Evolutionary conservation across 2,888 invertebrate species (phyloP).

Genomic region (Drosophila mulleri): DNA sequence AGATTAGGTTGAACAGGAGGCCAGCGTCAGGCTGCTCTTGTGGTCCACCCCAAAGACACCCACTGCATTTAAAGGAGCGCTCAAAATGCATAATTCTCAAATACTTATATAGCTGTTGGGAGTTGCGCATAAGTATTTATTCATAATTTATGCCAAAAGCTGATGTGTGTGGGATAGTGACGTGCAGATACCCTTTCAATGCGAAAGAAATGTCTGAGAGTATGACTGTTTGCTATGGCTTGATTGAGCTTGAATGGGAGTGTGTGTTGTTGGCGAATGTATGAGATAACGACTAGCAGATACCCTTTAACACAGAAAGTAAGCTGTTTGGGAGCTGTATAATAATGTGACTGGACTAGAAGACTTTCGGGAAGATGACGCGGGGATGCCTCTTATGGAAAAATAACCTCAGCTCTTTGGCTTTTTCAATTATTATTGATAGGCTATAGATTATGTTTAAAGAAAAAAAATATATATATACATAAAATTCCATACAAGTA

Average conservation of each 20-base stretch:
- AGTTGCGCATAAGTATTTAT: slow-evolving; percentile 52
- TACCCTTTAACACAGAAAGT: neutral
- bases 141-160: slow-evolving; percentile 33
- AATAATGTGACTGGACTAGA: neutral
- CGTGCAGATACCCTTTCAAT: neutral
- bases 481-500: neutral
- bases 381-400: too few species aligned
- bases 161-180: neutral
- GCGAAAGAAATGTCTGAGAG: too few species aligned
- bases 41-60: slow-evolving; percentile 22
- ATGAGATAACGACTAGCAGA: neutral
- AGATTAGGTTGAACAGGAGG: slow-evolving; percentile 48
- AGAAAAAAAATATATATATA: too few species aligned
- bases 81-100: slow-evolving; percentile 66
- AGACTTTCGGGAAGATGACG: too few species aligned
- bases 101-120: slow-evolving; percentile 42
- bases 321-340: neutral
- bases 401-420: too few species aligned
- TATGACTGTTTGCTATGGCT: too few species aligned
- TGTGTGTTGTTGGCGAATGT: too few species aligned
- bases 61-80: slow-evolving; percentile 64
- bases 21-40: slow-evolving; percentile 21
- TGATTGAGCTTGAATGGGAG: too few species aligned
- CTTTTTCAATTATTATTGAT: too few species aligned
- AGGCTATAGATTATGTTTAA: too few species aligned